phyloP scores from a whole-genome alignment of 1,140 invertebrate genomes.

The Oreohelix idahoensis region DNA sequence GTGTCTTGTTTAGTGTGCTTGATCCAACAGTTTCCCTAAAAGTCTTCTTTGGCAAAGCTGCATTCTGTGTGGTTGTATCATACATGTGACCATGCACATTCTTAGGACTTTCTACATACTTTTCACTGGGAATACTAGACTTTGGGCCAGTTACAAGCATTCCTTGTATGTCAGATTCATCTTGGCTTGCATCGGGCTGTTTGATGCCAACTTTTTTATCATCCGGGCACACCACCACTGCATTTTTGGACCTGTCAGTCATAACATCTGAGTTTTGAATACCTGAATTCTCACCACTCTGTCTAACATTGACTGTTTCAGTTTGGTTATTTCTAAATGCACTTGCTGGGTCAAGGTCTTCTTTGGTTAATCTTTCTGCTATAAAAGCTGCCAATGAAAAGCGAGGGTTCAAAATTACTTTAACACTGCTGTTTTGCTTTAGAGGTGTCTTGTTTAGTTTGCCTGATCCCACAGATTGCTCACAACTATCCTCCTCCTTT shows the following conservation, averaged over 20 bases:
- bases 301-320: neutral
- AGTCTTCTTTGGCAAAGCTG: neutral
- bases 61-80: neutral
- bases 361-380: constrained; percentile 17
- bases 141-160: neutral
- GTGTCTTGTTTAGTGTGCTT: neutral
- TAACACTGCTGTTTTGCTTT: neutral
- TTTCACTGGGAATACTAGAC: neutral
- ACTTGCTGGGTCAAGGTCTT: neutral
- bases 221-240: neutral
- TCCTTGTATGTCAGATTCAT: neutral
- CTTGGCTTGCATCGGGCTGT: neutral
- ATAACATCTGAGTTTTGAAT: too few relatives aligned
- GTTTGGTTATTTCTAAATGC: neutral
- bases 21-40: neutral
- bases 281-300: neutral
- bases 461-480: neutral
- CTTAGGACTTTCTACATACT: neutral
- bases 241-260: neutral
- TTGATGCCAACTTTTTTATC: neutral
- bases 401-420: neutral
- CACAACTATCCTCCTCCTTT: neutral
- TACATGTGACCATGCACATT: neutral
- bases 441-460: neutral
- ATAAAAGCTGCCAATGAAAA: constrained; percentile 12